These are phyloP conservation scores for Halichoeres trimaculatus DNA, from an alignment of 2,113 vertebrate species.

Conservation along the genomic window DNA sequence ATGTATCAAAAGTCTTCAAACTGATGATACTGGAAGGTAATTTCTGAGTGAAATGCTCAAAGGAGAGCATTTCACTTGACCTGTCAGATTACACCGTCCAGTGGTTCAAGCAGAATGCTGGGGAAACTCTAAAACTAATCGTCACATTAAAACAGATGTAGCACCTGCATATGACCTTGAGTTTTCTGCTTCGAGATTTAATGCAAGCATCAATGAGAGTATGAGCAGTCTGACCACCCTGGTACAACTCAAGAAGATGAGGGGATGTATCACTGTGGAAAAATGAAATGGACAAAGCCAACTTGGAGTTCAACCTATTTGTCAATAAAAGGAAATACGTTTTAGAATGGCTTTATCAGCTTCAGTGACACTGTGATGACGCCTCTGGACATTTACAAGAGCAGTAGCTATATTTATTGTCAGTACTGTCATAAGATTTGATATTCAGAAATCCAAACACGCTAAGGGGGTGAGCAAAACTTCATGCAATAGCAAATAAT, in stretches of 20 bases:
- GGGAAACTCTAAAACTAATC: neutral
- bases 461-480: no score
- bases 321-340: neutral
- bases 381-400: no score
- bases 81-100: neutral
- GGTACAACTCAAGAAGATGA: neutral
- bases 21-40: no score
- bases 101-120: neutral
- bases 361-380: no score
- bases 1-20: no score
- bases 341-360: neutral
- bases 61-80: no score
- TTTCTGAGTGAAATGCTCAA: no score
- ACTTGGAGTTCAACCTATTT: neutral
- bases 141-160: neutral
- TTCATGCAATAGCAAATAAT: no score
- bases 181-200: neutral
- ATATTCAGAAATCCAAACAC: no score
- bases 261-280: neutral
- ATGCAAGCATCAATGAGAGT: neutral
- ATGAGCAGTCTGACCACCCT: neutral
- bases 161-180: neutral
- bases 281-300: neutral
- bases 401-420: no score
- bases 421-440: no score